Evolutionary conservation across 2,888 invertebrate genomes (phyloP).

Genomic region (Busseola fusca): DNA sequence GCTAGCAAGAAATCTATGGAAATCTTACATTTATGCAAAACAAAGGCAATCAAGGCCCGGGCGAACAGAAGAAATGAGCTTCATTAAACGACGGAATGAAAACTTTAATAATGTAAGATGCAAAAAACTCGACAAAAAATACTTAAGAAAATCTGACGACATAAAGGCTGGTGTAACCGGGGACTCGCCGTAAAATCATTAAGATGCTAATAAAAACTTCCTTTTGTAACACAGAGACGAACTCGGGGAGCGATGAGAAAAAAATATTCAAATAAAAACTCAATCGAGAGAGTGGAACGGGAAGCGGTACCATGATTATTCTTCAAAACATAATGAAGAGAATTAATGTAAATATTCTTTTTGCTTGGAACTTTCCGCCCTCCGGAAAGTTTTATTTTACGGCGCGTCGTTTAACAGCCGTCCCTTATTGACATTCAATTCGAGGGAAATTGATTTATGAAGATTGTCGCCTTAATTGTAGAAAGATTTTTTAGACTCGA

Average conservation of each 20-base stretch:
- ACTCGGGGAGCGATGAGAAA: slow-evolving; percentile 81
- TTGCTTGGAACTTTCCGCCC: slow-evolving; percentile 86
- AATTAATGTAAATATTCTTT: slow-evolving; percentile 90
- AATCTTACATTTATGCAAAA: slow-evolving; percentile 89
- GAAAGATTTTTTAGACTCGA: slow-evolving; percentile 77
- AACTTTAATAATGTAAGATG: slow-evolving; percentile 90
- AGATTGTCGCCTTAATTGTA: slow-evolving; percentile 88
- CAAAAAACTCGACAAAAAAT: slow-evolving; percentile 88
- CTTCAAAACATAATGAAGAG: slow-evolving; percentile 90
- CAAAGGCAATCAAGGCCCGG: slow-evolving; percentile 88
- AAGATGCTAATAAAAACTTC: slow-evolving; percentile 90
- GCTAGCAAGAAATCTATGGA: slow-evolving; percentile 86
- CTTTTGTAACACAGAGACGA: slow-evolving; percentile 88
- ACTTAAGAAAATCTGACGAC: slow-evolving; percentile 90
- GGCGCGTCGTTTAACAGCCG: slow-evolving; percentile 88
- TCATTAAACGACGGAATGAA: slow-evolving; percentile 89
- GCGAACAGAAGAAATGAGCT: slow-evolving; percentile 89
- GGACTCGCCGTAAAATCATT: slow-evolving; percentile 90
- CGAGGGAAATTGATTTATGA: slow-evolving; percentile 89
- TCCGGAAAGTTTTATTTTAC: slow-evolving; percentile 89
- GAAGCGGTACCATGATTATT: slow-evolving; percentile 88
- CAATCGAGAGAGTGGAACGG: slow-evolving; percentile 86
- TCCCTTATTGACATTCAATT: slow-evolving; percentile 90
- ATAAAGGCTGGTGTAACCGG: slow-evolving; percentile 89
- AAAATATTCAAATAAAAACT: slow-evolving; percentile 90